Evolutionary conservation across 2,113 vertebrate species (phyloP).

Genomic region (Bothrops jararaca): DNA sequence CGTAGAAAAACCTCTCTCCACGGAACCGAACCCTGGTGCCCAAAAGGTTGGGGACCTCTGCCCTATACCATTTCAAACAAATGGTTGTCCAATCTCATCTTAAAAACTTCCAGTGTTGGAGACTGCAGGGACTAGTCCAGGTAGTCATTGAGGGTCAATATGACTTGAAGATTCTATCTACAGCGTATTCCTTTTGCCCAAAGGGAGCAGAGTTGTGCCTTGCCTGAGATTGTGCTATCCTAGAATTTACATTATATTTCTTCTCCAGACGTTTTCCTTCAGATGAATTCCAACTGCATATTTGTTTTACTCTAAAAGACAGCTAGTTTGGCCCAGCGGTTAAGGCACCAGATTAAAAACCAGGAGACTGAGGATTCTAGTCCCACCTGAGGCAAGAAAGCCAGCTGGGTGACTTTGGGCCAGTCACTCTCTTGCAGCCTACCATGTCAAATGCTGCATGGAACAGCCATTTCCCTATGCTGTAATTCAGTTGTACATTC

Average conservation of each 20-base stretch:
- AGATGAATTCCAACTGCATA: not conserved
- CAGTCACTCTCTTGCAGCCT: not conserved
- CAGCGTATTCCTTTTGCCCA: not conserved
- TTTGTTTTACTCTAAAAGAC: not conserved
- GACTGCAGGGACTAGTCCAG: not conserved
- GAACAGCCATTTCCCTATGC: not conserved
- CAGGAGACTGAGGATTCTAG: not conserved
- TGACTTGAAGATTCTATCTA: not conserved
- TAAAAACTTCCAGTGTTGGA: not conserved
- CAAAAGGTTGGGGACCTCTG: too few relatives aligned
- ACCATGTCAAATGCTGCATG: not conserved
- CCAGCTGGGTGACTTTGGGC: not conserved
- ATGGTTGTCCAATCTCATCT: not conserved
- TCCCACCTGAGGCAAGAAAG: not conserved
- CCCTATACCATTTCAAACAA: not conserved
- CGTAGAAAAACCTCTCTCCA: too few relatives aligned
- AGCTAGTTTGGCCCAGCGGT: not conserved
- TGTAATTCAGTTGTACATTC: not conserved
- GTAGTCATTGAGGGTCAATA: not conserved
- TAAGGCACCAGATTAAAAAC: not conserved
- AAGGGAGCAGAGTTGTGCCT: not conserved
- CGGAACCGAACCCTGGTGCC: too few relatives aligned
- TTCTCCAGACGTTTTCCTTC: not conserved
- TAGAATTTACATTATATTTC: not conserved
- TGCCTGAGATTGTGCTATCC: not conserved